Base-by-base conservation (phyloP, 2,888 invertebrate genomes). In the Pyrocoelia pectoralis region DNA sequence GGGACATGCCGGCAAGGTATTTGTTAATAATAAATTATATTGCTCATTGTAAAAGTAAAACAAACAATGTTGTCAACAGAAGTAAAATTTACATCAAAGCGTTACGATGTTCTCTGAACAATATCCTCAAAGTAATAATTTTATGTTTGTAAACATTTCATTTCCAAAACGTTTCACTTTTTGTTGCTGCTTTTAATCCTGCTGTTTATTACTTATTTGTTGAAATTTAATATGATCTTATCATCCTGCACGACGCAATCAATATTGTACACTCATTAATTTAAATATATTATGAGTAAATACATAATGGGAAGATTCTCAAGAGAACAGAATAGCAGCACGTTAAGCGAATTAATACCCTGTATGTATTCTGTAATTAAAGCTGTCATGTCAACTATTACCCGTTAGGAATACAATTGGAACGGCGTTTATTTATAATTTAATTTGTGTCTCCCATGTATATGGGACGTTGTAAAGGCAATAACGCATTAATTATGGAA, bases 281-380 rank as follows among this genome's bases (percentile, higher is more conserved):
- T 33, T 24, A 24, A 24, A 33, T 33, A n/a, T 10, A 33, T 33
- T 33, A 33, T 24, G 24, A 33, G n/a, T 33, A 33, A 33, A n/a
- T 33, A 33, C 33, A 33, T 33, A 33, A 33, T n/a, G 33, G n/a
- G 33, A 33, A 33, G 10, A 41, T 53, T 17, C 62, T 57, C 62
- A 43, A n/a, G 62, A 62, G 62, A 62, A 53, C 33, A 14, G 46
- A 3, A 54, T 19, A 53, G 48, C 49, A 46, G 41, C 48, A 15
- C 53, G 54, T 63, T 48, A 54, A 63, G 63, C 40, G 55, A 63
- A 59, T 63, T 63, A 63, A 57, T 55, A 54, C 41, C 54, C 43
- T 54, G 46, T 58, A 63, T 63, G 55, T 58, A 63, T 63, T 63
- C 63, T 38, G 51, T 58, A 58, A 58, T 63, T 63, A 59, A 59